These are phyloP conservation scores for Zaprionus camerounensis DNA, from an alignment of 1,140 invertebrate genomes.

Conservation along the genomic window DNA sequence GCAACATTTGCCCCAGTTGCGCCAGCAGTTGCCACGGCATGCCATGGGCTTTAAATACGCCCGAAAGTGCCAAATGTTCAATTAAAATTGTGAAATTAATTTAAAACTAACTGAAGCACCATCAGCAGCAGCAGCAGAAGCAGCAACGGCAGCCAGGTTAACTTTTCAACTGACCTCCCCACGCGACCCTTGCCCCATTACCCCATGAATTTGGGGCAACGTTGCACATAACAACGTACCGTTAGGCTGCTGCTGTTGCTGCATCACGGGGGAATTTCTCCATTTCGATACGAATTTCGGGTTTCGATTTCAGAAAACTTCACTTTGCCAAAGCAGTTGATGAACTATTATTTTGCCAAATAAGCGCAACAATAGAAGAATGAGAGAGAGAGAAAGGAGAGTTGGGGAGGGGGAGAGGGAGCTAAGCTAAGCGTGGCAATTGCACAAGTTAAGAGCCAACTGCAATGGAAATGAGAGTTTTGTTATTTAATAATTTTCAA, in stretches of 20 bases:
- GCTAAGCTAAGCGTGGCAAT: not conserved
- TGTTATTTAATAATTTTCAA: not conserved
- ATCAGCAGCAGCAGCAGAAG: not conserved
- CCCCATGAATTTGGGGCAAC: slow-evolving; percentile 58
- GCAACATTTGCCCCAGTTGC: slow-evolving; percentile 50
- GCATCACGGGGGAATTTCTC: slow-evolving; percentile 7
- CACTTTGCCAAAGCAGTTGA: slow-evolving; percentile 57
- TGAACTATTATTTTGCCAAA: slow-evolving; percentile 32
- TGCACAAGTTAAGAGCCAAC: not conserved
- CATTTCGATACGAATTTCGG: slow-evolving; percentile 48
- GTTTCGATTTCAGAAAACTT: slow-evolving; percentile 51
- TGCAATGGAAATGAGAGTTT: not conserved
- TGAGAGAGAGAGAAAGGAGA: not conserved
- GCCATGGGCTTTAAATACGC: slow-evolving; percentile 56
- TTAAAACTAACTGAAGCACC: slow-evolving; percentile 58
- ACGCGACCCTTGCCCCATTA: no score
- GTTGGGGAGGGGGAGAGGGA: no score
- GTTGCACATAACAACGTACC: slow-evolving; percentile 25
- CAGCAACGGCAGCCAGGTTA: slow-evolving; percentile 50
- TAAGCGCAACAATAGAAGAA: slow-evolving; percentile 35
- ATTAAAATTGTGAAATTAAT: slow-evolving; percentile 73
- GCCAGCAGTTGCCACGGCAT: slow-evolving; percentile 4
- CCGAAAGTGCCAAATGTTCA: slow-evolving; percentile 44
- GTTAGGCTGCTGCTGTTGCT: not conserved
- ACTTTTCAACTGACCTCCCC: slow-evolving; percentile 45